Conservation (phyloP, 1,140 invertebrate species). For the Proctacanthus coquilletti region DNA sequence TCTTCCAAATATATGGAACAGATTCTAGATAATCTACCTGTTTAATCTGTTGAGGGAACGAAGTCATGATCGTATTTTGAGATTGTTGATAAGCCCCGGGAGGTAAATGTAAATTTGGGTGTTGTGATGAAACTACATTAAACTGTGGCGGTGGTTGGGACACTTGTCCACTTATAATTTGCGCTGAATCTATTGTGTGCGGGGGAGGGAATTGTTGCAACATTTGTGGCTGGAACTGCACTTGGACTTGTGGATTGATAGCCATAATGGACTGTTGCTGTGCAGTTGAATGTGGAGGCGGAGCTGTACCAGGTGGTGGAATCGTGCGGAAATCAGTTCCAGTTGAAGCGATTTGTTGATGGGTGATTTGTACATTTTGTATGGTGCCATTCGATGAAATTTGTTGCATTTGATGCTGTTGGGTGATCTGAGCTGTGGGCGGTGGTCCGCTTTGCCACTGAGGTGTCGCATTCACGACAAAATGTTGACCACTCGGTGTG, state of each 20-base stretch:
- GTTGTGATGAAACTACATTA: not conserved
- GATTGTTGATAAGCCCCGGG: no score
- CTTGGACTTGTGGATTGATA: not conserved
- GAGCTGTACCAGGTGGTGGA: not conserved
- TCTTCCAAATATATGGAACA: no score
- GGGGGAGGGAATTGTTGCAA: not conserved
- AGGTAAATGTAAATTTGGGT: no score
- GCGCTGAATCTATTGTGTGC: not conserved
- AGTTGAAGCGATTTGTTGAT: not conserved
- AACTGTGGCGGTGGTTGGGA: not conserved
- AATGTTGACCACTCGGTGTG: constrained; percentile 4
- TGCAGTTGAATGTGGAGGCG: not conserved
- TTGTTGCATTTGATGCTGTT: constrained; percentile 2
- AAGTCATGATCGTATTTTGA: no score
- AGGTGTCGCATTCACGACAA: constrained; percentile 4
- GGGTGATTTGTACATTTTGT: constrained; percentile 3
- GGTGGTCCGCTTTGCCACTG: not conserved
- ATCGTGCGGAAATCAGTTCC: not conserved
- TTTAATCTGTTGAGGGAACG: no score
- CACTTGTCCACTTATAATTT: not conserved
- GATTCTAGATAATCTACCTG: no score
- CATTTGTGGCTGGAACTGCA: constrained; percentile 2
- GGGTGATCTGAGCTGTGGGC: not conserved
- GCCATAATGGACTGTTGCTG: not conserved
- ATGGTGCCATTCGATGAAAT: constrained; percentile 1